These are phyloP conservation scores for Dendrolimus punctatus DNA, from an alignment of 1,140 invertebrate genomes.

Conservation along the genomic window DNA sequence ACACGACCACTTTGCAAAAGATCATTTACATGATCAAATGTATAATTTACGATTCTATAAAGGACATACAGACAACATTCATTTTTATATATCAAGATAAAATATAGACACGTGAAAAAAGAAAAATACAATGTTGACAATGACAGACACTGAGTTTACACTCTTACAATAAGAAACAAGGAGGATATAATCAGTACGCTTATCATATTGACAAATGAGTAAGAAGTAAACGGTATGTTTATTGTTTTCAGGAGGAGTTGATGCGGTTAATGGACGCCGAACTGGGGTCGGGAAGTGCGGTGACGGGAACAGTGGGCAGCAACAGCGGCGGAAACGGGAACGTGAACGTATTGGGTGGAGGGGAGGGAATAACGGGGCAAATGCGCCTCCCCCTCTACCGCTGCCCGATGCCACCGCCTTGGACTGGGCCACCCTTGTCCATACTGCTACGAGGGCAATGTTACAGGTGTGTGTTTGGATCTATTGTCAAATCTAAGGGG, in stretches of 20 bases:
- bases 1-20: no score
- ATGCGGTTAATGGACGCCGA: conserved; percentile 92
- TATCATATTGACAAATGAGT: no score
- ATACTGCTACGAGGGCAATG: conserved; percentile 83
- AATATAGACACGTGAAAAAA: no score
- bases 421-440: conserved; percentile 85
- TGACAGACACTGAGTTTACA: no score
- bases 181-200: no score
- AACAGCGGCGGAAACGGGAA: conserved; percentile 67
- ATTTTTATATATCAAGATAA: no score
- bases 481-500: no score
- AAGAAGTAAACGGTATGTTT: conserved; percentile 5
- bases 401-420: conserved; percentile 75
- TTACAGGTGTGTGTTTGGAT: conserved; percentile 60
- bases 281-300: conserved; percentile 71
- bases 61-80: no score
- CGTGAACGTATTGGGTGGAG: neutral
- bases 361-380: conserved; percentile 52
- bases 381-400: conserved; percentile 42
- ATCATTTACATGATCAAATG: no score
- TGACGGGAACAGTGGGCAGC: conserved; percentile 70
- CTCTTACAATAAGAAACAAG: no score
- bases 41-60: no score
- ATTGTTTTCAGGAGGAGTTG: conserved; percentile 82
- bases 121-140: no score